These are phyloP conservation scores for Drosophila anceps DNA, from an alignment of 2,888 invertebrate genomes.

Conservation along the genomic window DNA sequence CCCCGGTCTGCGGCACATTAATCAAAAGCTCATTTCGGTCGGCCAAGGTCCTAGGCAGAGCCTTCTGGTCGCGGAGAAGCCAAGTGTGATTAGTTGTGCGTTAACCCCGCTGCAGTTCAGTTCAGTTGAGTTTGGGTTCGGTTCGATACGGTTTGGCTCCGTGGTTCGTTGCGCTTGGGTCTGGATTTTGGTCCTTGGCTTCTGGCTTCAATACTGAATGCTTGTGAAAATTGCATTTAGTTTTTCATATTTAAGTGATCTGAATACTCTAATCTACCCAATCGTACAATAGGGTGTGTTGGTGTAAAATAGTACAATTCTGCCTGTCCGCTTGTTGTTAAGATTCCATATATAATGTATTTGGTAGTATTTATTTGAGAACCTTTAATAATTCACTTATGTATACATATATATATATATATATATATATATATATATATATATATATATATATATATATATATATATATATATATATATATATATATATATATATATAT, in stretches of 20 bases:
- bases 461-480: too few species aligned
- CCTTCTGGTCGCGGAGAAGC: conserved; percentile 24
- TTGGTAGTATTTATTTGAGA: too few species aligned
- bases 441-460: too few species aligned
- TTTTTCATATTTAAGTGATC: conserved; percentile 56
- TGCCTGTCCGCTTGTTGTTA: neutral
- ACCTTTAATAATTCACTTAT: too few species aligned
- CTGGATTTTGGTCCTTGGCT: conserved; percentile 9
- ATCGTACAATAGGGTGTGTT: neutral
- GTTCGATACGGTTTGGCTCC: conserved; percentile 1
- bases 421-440: too few species aligned
- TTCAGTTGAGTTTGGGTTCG: conserved; percentile 20
- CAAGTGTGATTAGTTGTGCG: conserved; percentile 77
- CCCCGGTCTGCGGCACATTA: conserved; percentile 57
- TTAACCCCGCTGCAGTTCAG: conserved; percentile 65
- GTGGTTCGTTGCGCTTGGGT: neutral
- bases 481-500: too few species aligned
- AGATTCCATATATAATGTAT: too few species aligned
- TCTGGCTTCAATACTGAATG: conserved; percentile 21
- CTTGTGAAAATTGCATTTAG: conserved; percentile 61
- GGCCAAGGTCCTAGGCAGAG: conserved; percentile 20
- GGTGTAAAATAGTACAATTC: neutral
- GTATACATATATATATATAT: too few species aligned
- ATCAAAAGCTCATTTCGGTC: conserved; percentile 78
- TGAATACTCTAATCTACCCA: neutral